Percentiles rank a stretch among this genome's conserved stretches.
phyloP scores from a whole-genome alignment of 2,113 vertebrate species.

The Apteryx owenii region DNA sequence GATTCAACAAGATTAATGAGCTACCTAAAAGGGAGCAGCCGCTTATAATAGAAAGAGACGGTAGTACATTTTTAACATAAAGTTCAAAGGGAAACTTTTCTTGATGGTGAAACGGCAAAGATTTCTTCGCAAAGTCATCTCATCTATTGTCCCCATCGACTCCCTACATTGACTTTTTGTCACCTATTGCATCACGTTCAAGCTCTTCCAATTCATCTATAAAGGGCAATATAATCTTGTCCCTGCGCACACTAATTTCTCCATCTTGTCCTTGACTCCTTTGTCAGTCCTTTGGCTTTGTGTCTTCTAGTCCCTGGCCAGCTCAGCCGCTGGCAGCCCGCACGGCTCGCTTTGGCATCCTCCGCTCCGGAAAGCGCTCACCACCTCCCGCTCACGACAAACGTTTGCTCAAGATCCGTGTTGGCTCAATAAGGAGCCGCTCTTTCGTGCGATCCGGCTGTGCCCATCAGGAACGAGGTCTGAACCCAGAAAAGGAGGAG shows the following conservation, averaged over 20 bases:
- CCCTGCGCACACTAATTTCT: neutral
- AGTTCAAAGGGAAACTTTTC: constrained; percentile 64
- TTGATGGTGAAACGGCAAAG: constrained; percentile 50
- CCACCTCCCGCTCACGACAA: neutral
- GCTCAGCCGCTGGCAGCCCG: neutral
- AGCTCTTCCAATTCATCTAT: neutral
- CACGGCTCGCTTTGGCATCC: neutral
- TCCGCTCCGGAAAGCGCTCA: neutral
- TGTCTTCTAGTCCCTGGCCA: accelerated
- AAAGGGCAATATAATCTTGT: neutral
- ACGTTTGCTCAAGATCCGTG: neutral
- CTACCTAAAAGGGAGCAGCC: constrained; percentile 42
- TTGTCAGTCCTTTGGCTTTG: neutral
- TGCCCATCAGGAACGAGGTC: accelerated
- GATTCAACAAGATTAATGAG: constrained; percentile 52
- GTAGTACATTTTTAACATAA: constrained; percentile 46
- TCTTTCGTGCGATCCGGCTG: neutral
- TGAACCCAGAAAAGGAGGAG: neutral
- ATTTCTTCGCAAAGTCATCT: constrained; percentile 50
- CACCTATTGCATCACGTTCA: constrained; percentile 30
- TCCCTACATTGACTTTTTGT: constrained; percentile 29
- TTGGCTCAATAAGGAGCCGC: accelerated
- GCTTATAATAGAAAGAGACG: constrained; percentile 44
- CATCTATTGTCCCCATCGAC: constrained; percentile 30
- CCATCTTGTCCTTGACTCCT: neutral